Evolutionary conservation across 2,888 invertebrate genomes (phyloP).

Genomic region (Eupeodes luniger): DNA sequence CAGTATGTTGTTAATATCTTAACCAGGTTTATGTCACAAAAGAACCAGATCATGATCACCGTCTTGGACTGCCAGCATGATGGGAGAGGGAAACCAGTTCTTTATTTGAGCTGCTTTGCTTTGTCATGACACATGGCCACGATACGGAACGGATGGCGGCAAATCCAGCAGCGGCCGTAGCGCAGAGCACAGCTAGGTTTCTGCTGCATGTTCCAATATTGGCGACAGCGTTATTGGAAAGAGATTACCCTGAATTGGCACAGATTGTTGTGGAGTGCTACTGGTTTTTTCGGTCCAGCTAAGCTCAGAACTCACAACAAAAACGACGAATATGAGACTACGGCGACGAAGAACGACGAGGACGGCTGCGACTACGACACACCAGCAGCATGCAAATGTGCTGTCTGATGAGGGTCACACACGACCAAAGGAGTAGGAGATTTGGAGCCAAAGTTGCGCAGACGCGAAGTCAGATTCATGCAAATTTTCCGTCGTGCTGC

Average conservation of each 20-base stretch:
- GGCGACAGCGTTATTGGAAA: conserved; percentile 67
- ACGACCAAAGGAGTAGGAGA: conserved; percentile 48
- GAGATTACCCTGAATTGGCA: conserved; percentile 72
- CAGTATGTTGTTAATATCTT: conserved; percentile 42
- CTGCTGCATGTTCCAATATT: conserved; percentile 17
- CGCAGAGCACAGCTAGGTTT: background rate
- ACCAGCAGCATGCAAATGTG: conserved; percentile 49
- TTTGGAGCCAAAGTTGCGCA: conserved; percentile 7
- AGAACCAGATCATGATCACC: conserved; percentile 71
- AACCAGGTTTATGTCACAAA: conserved; percentile 67
- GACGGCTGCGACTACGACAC: background rate
- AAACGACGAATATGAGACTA: background rate
- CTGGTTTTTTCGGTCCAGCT: conserved; percentile 64
- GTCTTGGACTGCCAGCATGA: conserved; percentile 3
- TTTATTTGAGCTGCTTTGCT: background rate
- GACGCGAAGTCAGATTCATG: conserved; percentile 48
- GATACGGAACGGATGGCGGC: conserved; percentile 37
- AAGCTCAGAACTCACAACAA: conserved; percentile 1
- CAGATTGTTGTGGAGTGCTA: conserved; percentile 62
- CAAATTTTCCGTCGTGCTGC: conserved; percentile 72
- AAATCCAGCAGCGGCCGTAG: background rate
- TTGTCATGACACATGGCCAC: conserved; percentile 60
- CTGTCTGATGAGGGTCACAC: conserved; percentile 57
- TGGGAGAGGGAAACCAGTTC: conserved; percentile 61
- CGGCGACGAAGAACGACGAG: conserved; percentile 2